phyloP scores from a whole-genome alignment of 2,113 vertebrate species.

The pig (Sus scrofa) region T2T-Sscrofa CM000822.6:16002501-16003000 shows the following conservation, averaged over 20 bases:
- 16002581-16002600: constrained; percentile 62
- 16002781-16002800: not conserved
- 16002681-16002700: constrained; percentile 69
- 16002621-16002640: constrained; percentile 68
- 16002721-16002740: not conserved
- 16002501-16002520: not conserved
- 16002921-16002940: not conserved
- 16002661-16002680: constrained; percentile 32
- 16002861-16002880: constrained; percentile 37
- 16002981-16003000: not conserved
- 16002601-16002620: constrained; percentile 73
- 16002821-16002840: constrained; percentile 36
- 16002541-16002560: constrained; percentile 4
- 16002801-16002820: constrained; percentile 40
- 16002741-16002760: not conserved
- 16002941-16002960: constrained; percentile 24
- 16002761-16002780: constrained; percentile 18
- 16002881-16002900: not conserved
- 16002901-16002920: too few relatives aligned
- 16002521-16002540: constrained; percentile 40
- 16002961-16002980: not conserved
- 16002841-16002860: not conserved
- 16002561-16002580: constrained; percentile 63
- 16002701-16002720: constrained; percentile 64
- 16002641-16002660: constrained; percentile 62